These are phyloP conservation scores for Leistus spinibarbis DNA, from an alignment of 2,888 invertebrate species.

Conservation along the genomic window DNA sequence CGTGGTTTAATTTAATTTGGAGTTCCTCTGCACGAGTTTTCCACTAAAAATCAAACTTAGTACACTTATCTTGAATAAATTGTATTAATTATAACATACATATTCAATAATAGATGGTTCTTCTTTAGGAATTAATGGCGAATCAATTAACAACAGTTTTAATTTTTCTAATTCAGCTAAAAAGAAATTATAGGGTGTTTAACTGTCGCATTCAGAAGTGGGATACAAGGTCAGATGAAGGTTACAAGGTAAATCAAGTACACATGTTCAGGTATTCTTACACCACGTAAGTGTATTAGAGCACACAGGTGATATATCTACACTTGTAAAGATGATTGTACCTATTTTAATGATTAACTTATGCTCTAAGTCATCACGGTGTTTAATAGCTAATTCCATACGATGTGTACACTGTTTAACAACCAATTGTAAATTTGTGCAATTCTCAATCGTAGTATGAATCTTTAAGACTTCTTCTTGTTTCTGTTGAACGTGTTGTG, in stretches of 20 bases:
- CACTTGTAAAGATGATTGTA: too few species aligned
- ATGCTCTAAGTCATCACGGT: constrained; percentile 44
- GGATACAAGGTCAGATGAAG: too few species aligned
- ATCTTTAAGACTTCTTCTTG: constrained; percentile 4
- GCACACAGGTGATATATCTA: neutral
- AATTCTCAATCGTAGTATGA: constrained; percentile 32
- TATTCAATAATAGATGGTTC: constrained; percentile 4
- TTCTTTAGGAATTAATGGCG: neutral
- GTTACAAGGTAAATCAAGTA: too few species aligned
- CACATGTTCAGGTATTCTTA: too few species aligned
- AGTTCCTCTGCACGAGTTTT: constrained; percentile 41
- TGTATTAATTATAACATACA: too few species aligned
- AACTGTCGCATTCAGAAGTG: neutral
- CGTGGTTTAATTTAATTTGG: constrained; percentile 35
- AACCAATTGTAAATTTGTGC: constrained; percentile 41
- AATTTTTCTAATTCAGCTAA: constrained; percentile 43
- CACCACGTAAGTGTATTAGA: too few species aligned
- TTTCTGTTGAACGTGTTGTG: constrained; percentile 20
- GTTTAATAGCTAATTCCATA: constrained; percentile 42
- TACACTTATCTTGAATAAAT: too few species aligned
- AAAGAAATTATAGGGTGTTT: constrained; percentile 18
- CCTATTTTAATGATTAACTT: constrained; percentile 44
- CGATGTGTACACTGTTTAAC: constrained; percentile 41
- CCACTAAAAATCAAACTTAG: constrained; percentile 42
- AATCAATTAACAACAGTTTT: constrained; percentile 37